phyloP scores from a whole-genome alignment of 2,888 invertebrate genomes.

The Xylota sylvarum region DNA sequence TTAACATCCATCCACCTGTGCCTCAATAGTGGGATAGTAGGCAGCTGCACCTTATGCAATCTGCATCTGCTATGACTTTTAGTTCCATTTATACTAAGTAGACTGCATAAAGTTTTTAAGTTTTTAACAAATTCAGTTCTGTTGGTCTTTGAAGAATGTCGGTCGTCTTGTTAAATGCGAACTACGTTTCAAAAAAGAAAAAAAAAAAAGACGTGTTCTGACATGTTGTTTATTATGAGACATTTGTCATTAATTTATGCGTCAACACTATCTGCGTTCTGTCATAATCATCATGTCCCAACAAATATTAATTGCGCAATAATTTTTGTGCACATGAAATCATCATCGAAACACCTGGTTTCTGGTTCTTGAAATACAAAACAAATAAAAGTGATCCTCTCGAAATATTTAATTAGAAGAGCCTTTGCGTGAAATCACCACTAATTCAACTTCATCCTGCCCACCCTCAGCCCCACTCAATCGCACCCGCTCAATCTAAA shows the following conservation, averaged over 20 bases:
- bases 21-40: neutral
- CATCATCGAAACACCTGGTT: conserved; percentile 7
- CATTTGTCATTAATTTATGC: neutral
- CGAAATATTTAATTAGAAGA: neutral
- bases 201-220: neutral
- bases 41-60: neutral
- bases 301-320: neutral
- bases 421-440: conserved; percentile 22
- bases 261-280: neutral
- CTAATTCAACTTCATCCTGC: neutral
- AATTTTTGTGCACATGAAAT: neutral
- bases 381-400: conserved; percentile 2
- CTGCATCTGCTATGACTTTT: too few species aligned
- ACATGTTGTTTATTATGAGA: neutral
- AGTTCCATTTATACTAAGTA: too few species aligned
- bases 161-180: too few species aligned
- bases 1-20: neutral
- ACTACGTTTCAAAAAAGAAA: too few species aligned
- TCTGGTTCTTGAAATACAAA: neutral
- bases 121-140: too few species aligned
- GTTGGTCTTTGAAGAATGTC: too few species aligned
- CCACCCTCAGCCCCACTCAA: neutral
- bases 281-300: neutral
- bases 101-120: too few species aligned
- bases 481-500: conserved; percentile 35